Conservation (phyloP, 2,797 vertebrate genomes). For the Rhodeus uyekii region DNA sequence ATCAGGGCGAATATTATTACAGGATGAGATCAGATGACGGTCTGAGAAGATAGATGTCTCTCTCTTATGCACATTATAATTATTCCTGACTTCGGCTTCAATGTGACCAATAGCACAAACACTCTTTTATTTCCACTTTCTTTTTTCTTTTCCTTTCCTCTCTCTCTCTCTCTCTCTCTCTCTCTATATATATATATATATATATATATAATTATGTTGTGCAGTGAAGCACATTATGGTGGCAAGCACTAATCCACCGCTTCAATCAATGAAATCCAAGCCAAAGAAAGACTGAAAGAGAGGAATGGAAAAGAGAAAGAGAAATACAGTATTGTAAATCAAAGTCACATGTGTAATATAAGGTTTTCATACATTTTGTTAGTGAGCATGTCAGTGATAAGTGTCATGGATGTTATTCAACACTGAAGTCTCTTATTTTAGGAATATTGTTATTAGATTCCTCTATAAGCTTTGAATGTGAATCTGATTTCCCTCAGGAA, state of each 20-base stretch:
- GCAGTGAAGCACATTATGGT: constrained; percentile 38
- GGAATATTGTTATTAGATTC: constrained; percentile 9
- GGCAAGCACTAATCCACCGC: constrained; percentile 28
- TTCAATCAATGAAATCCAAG: constrained; percentile 37
- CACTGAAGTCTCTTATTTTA: constrained; percentile 21
- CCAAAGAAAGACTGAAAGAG: constrained; percentile 12
- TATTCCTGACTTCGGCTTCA: not conserved
- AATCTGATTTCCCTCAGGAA: constrained; percentile 51
- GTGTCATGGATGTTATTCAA: constrained; percentile 15
- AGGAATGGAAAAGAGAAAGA: not conserved
- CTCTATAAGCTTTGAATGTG: constrained; percentile 45
- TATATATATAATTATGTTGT: constrained; percentile 44
- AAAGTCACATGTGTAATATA: not conserved
- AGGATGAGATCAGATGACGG: not conserved
- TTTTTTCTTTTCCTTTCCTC: constrained; percentile 18
- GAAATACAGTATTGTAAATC: not conserved
- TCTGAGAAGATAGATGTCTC: not conserved
- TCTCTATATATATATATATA: not conserved
- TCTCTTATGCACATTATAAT: not conserved
- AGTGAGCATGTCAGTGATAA: not conserved
- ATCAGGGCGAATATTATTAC: constrained; percentile 8
- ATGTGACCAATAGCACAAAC: constrained; percentile 15
- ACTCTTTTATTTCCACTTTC: constrained; percentile 33
- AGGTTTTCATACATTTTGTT: not conserved
- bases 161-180: constrained; percentile 5